These are phyloP conservation scores for Pelvicachromis taeniatus DNA, from an alignment of 2,113 vertebrate species.

Conservation along the genomic window DNA sequence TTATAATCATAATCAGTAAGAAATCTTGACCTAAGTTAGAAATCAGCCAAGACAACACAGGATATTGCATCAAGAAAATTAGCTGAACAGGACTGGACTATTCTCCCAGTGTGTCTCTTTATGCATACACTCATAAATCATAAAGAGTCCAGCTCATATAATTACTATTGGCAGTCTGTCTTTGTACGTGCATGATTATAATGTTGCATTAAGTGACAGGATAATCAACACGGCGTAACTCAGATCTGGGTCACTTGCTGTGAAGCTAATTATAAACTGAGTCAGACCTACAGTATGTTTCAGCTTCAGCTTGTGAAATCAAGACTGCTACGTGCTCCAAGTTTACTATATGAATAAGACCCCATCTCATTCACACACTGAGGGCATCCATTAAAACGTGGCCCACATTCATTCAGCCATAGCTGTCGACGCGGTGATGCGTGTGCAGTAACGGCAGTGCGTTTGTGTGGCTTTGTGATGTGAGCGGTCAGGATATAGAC, in stretches of 20 bases:
- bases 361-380: slow-evolving; percentile 7
- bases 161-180: not conserved
- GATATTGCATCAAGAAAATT: not conserved
- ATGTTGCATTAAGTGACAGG: slow-evolving; percentile 10
- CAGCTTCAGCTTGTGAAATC: not conserved
- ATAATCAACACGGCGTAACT: not conserved
- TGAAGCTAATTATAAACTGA: slow-evolving; percentile 5
- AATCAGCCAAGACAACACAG: not conserved
- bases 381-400: slow-evolving; percentile 5
- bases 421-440: not conserved
- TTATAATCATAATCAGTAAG: not conserved
- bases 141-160: not conserved
- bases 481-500: slow-evolving; percentile 32
- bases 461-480: slow-evolving; percentile 9
- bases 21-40: not conserved
- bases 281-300: not conserved
- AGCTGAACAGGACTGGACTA: not conserved
- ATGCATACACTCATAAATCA: not conserved
- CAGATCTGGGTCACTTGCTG: not conserved
- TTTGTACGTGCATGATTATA: slow-evolving; percentile 3
- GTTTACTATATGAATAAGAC: not conserved
- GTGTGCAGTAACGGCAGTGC: not conserved
- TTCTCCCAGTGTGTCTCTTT: not conserved
- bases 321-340: not conserved
- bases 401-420: slow-evolving; percentile 16